Evolutionary conservation across 2,888 invertebrate genomes (phyloP).

Genomic region (Temnothorax unifasciatus): DNA sequence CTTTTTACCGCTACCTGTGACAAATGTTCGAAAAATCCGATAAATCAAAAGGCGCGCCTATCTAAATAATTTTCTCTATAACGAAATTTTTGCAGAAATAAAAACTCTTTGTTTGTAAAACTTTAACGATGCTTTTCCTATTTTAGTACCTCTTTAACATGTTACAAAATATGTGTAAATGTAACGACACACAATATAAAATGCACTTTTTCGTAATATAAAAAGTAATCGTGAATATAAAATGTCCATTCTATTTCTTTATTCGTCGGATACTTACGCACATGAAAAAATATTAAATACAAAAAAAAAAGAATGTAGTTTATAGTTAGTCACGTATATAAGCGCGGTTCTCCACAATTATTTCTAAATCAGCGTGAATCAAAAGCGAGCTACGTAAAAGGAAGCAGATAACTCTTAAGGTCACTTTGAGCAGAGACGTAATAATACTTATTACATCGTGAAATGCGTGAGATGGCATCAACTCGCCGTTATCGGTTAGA

Average conservation of each 20-base stretch:
- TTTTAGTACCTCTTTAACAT: neutral
- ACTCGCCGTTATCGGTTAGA: constrained; percentile 78
- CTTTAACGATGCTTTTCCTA: neutral
- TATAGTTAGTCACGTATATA: neutral
- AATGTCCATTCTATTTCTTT: neutral
- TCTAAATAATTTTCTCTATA: neutral
- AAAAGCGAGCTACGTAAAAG: constrained; percentile 48
- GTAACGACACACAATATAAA: neutral
- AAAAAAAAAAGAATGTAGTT: neutral
- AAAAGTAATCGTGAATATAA: neutral
- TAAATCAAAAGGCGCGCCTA: neutral
- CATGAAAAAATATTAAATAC: neutral
- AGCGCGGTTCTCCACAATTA: constrained; percentile 18
- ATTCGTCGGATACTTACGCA: neutral
- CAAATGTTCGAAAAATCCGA: constrained; percentile 10
- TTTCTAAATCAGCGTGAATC: constrained; percentile 41
- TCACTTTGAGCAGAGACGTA: constrained; percentile 69
- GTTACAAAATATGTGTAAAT: neutral
- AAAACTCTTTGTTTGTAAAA: neutral
- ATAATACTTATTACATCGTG: constrained; percentile 82
- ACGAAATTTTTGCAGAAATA: neutral
- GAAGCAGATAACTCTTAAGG: constrained; percentile 66
- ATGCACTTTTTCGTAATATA: neutral
- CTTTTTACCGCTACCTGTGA: constrained; percentile 78
- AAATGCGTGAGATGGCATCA: constrained; percentile 79